phyloP scores from a whole-genome alignment of 2,113 vertebrate genomes.

The Meleagris gallopavo region DNA sequence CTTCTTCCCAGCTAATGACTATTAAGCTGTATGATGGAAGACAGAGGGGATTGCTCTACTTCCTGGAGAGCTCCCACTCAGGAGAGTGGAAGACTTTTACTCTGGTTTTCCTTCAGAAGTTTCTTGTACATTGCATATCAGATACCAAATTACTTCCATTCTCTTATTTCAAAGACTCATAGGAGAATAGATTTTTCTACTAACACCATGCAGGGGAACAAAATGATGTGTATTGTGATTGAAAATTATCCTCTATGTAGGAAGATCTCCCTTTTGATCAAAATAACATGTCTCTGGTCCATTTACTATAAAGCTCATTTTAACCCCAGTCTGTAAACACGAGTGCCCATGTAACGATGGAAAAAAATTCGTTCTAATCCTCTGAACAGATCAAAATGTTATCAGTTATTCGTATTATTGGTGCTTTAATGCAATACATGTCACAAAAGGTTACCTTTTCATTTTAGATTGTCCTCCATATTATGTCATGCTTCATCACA shows the following conservation, averaged over 20 bases:
- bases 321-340: background rate
- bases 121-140: background rate
- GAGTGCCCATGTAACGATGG: background rate
- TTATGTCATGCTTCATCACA: conserved; percentile 21
- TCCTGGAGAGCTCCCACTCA: rapidly evolving
- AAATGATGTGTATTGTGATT: background rate
- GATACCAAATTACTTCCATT: background rate
- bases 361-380: background rate
- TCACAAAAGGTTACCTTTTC: conserved; percentile 43
- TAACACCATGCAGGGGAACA: background rate
- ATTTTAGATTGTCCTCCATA: conserved; percentile 21
- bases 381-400: background rate
- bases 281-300: background rate
- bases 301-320: background rate
- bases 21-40: background rate
- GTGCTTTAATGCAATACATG: conserved; percentile 10
- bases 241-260: background rate
- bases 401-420: background rate
- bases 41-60: background rate
- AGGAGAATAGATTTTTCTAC: background rate
- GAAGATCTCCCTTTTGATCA: background rate
- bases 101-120: background rate
- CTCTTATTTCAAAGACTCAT: background rate
- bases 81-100: background rate
- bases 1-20: background rate